Evolutionary conservation across 92 coral and sea anemone species (phyloP).

Genomic region (Anthopleura xanthogrammica): DNA sequence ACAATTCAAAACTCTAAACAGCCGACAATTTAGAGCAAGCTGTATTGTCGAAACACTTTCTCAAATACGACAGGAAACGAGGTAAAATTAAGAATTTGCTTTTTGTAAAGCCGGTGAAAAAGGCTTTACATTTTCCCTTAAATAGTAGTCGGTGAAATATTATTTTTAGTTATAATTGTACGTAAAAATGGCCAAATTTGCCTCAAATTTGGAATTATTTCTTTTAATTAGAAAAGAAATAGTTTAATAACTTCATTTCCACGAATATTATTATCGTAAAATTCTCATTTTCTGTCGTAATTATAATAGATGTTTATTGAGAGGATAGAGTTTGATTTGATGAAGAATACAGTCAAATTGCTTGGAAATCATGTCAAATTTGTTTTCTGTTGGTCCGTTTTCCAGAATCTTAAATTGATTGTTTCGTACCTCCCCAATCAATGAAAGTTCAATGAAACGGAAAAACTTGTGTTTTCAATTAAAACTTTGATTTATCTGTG

Average conservation of each 20-base stretch:
- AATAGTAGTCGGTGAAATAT: not conserved
- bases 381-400: not conserved
- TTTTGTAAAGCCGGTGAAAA: not conserved
- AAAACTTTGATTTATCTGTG: not conserved
- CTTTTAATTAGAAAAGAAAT: not conserved
- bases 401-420: not conserved
- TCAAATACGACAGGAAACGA: not conserved
- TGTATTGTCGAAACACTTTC: not conserved
- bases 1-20: not conserved
- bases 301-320: not conserved
- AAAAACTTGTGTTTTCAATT: not conserved
- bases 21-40: not conserved
- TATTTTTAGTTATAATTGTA: not conserved
- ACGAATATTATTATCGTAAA: not conserved
- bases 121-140: not conserved
- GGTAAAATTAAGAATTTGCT: not conserved
- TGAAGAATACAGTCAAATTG: not conserved
- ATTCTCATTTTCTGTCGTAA: not conserved
- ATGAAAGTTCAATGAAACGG: not conserved
- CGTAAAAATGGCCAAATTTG: not conserved
- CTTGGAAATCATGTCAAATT: not conserved
- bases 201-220: not conserved
- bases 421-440: not conserved
- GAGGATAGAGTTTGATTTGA: not conserved
- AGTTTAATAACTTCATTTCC: not conserved